These are phyloP conservation scores for Neopelma chrysocephalum DNA, from an alignment of 2,797 vertebrate genomes.

Conservation along the genomic window DNA sequence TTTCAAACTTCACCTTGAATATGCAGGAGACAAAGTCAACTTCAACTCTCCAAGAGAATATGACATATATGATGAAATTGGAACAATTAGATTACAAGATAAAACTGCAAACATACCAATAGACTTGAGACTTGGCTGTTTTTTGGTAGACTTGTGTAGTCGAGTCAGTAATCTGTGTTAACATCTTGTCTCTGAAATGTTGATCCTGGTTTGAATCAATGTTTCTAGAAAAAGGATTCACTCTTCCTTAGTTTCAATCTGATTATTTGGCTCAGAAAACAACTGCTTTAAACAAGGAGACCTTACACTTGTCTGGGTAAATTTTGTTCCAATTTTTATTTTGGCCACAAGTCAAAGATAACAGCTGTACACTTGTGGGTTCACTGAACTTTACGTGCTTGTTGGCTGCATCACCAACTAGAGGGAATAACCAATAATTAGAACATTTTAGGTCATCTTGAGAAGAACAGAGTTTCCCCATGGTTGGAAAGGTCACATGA, in stretches of 20 bases:
- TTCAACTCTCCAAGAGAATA: background rate
- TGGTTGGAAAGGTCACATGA: slow-evolving; percentile 74
- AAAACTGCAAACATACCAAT: background rate
- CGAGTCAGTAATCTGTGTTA: slow-evolving; percentile 66
- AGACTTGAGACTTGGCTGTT: background rate
- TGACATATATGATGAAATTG: background rate
- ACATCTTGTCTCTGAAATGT: slow-evolving; percentile 62
- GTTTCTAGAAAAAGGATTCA: slow-evolving; percentile 66
- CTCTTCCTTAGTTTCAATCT: slow-evolving; percentile 72
- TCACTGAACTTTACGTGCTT: slow-evolving; percentile 87
- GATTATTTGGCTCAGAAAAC: slow-evolving; percentile 77
- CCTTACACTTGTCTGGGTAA: slow-evolving; percentile 80
- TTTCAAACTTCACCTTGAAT: background rate
- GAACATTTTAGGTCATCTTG: slow-evolving; percentile 89
- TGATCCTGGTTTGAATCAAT: slow-evolving; percentile 71
- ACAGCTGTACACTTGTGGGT: slow-evolving; percentile 92
- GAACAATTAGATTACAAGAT: slow-evolving; percentile 24
- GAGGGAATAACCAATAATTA: slow-evolving; percentile 91
- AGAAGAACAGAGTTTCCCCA: slow-evolving; percentile 77
- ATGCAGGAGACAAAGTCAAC: background rate
- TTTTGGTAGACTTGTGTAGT: slow-evolving; percentile 31
- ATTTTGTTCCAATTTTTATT: slow-evolving; percentile 84
- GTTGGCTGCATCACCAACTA: slow-evolving; percentile 82
- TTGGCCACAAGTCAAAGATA: slow-evolving; percentile 94
- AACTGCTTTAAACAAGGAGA: slow-evolving; percentile 77